Percentiles rank a stretch among this genome's conserved stretches.
Evolutionary conservation across 1,140 invertebrate species (phyloP).

Genomic region (Macrobrachium rosenbergii): DNA sequence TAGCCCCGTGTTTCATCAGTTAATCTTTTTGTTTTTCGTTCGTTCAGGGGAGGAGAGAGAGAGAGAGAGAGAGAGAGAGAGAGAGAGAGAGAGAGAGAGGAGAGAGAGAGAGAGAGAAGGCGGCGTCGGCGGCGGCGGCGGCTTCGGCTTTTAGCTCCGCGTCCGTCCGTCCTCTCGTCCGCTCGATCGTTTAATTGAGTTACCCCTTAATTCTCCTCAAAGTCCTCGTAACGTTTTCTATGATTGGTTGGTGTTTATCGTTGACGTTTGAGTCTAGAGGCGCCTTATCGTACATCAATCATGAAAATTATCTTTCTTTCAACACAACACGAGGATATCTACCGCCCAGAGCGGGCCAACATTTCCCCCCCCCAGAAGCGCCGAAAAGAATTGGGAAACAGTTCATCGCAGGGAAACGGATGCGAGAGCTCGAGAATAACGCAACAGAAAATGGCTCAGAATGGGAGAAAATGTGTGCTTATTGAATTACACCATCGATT

Average conservation of each 20-base stretch:
- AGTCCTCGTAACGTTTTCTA: no score
- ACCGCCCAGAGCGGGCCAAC: background rate
- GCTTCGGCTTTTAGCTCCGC: background rate
- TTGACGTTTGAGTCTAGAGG: no score
- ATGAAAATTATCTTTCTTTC: no score
- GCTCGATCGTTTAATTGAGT: background rate
- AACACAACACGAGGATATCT: background rate
- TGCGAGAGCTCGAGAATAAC: conserved; percentile 29
- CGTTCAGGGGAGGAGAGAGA: background rate
- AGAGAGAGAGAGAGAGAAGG: no score
- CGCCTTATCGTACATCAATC: no score
- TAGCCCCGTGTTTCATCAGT: conserved; percentile 19
- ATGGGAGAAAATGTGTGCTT: conserved; percentile 41
- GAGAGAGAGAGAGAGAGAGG: no score
- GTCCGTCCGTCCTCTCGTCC: background rate
- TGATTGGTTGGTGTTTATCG: no score
- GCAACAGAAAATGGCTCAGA: conserved; percentile 44
- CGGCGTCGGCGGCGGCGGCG: no score
- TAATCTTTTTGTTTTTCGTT: background rate
- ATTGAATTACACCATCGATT: conserved; percentile 58
- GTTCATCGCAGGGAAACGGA: background rate
- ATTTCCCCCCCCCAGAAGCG: background rate
- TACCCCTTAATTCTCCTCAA: background rate
- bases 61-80: no score
- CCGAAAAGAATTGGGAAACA: conserved; percentile 23